These are phyloP conservation scores for Bombus picipes DNA, from an alignment of 1,140 invertebrate species.

Conservation along the genomic window DNA sequence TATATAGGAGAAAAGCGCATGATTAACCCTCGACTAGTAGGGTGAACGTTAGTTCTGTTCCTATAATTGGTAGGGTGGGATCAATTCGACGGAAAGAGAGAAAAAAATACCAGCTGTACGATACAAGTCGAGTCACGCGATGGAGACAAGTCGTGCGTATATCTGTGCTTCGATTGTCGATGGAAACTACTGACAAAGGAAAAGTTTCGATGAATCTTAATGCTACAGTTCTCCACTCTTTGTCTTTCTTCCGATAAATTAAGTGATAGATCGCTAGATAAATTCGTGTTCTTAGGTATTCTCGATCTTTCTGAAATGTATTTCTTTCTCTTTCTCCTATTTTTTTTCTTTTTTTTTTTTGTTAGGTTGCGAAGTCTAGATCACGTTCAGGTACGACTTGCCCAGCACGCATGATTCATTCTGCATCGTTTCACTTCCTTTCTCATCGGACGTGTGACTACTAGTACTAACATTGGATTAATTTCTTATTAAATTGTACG, in stretches of 20 bases:
- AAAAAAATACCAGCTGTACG: constrained; percentile 10
- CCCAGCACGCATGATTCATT: background rate
- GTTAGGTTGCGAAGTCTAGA: too few relatives aligned
- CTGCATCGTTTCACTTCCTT: background rate
- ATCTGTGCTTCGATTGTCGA: background rate
- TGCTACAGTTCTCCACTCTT: too few relatives aligned
- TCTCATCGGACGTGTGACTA: constrained; percentile 9
- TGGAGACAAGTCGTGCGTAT: constrained; percentile 9
- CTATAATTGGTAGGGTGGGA: constrained; percentile 2
- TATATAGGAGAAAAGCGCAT: constrained; percentile 22
- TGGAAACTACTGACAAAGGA: background rate
- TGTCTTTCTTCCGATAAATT: too few relatives aligned
- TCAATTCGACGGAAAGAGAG: background rate
- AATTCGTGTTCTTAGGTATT: background rate
- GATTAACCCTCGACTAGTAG: constrained; percentile 38
- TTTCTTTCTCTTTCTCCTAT: background rate
- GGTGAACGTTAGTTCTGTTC: background rate
- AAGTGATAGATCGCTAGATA: too few relatives aligned
- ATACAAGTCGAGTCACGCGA: background rate
- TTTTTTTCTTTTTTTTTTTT: too few relatives aligned
- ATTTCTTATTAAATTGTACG: background rate
- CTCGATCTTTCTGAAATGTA: background rate
- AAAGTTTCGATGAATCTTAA: too few relatives aligned
- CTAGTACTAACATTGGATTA: constrained; percentile 18
- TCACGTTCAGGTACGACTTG: background rate